Conservation (phyloP, 2,888 invertebrate species). For the Silvanus unidentatus region DNA sequence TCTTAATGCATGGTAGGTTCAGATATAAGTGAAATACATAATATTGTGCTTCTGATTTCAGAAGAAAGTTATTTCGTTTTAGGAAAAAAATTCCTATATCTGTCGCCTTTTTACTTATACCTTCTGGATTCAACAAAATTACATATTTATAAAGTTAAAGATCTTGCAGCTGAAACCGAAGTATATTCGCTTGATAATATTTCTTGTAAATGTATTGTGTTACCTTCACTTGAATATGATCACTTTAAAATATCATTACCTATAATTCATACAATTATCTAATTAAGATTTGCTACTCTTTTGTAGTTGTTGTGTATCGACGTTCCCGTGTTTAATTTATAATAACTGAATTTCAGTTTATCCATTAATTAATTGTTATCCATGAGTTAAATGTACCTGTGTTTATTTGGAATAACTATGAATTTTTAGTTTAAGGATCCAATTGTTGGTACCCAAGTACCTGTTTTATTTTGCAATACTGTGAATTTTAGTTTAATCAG, state of each 20-base stretch:
- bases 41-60: slow-evolving; percentile 2
- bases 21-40: slow-evolving; percentile 7
- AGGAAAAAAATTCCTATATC: slow-evolving; percentile 2
- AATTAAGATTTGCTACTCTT: neutral
- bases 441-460: too few species aligned
- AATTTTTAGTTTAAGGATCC: too few species aligned
- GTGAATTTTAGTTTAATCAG: too few species aligned
- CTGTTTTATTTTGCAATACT: too few species aligned
- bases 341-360: too few species aligned
- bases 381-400: too few species aligned
- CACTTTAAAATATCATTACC: neutral
- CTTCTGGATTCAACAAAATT: slow-evolving; percentile 6
- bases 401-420: too few species aligned
- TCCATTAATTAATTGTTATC: too few species aligned
- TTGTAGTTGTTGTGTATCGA: too few species aligned
- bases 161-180: slow-evolving; percentile 2
- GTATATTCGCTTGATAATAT: neutral
- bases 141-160: slow-evolving; percentile 8
- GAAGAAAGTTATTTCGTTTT: neutral
- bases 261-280: neutral
- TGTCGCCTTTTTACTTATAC: slow-evolving; percentile 5
- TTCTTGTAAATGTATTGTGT: neutral
- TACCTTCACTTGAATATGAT: neutral
- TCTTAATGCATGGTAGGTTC: slow-evolving; percentile 3
- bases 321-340: too few species aligned